Conservation (phyloP, 2,113 vertebrate genomes). For the Eonycteris spelaea region DNA sequence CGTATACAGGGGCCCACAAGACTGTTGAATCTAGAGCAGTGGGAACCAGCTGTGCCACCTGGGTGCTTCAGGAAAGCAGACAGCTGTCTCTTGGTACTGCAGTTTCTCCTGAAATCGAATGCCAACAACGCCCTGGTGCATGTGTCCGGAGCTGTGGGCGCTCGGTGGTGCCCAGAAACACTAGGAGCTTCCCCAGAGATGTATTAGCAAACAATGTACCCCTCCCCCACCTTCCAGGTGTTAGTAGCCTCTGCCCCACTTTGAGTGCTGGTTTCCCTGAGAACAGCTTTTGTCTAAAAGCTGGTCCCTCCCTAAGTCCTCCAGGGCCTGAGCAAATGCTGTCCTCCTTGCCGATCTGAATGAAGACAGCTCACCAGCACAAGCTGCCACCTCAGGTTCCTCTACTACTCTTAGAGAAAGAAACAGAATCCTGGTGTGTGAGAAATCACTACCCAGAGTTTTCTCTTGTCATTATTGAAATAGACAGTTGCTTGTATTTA, state of each 20-base stretch:
- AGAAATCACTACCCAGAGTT: slow-evolving; percentile 42
- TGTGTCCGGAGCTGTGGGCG: slow-evolving; percentile 55
- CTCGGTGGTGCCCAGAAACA: slow-evolving; percentile 43
- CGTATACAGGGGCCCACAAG: not conserved
- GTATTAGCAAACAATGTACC: slow-evolving; percentile 20
- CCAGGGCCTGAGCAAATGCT: not conserved
- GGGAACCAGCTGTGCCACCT: not conserved
- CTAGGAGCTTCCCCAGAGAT: slow-evolving; percentile 36
- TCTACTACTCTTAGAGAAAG: slow-evolving; percentile 7
- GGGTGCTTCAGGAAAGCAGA: not conserved
- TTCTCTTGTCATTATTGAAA: not conserved
- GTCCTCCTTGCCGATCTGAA: not conserved
- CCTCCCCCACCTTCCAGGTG: not conserved
- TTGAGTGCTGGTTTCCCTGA: not conserved
- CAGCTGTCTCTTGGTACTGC: not conserved
- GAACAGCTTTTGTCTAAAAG: not conserved
- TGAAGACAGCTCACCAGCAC: not conserved
- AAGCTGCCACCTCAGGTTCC: not conserved
- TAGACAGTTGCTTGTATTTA: too few species aligned
- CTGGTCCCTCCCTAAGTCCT: not conserved
- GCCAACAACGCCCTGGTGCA: slow-evolving; percentile 18
- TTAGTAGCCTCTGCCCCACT: not conserved
- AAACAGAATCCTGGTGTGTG: slow-evolving; percentile 39
- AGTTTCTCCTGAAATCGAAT: slow-evolving; percentile 56
- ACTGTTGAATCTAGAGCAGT: not conserved